phyloP scores from a whole-genome alignment of 2,113 vertebrate species.

The Lynx canadensis region DNA sequence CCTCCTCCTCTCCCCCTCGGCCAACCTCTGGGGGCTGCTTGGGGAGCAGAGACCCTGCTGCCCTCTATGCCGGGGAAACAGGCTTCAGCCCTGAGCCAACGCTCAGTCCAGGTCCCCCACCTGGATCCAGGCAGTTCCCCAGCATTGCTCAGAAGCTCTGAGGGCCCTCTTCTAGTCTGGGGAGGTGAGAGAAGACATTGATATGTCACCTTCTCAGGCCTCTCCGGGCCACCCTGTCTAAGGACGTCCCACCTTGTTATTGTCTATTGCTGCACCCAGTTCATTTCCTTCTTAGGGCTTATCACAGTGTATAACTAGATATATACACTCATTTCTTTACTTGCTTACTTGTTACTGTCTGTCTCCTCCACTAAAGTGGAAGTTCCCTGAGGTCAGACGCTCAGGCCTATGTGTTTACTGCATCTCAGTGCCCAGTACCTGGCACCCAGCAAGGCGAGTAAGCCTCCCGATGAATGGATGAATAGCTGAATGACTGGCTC shows the following conservation, averaged over 20 bases:
- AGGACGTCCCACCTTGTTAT: conserved; percentile 51
- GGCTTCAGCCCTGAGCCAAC: not conserved
- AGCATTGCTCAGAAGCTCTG: not conserved
- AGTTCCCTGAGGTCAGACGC: conserved; percentile 37
- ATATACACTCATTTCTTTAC: conserved; percentile 14
- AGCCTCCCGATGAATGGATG: not conserved
- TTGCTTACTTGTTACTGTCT: not conserved
- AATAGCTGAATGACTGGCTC: not conserved
- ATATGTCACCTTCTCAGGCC: not conserved
- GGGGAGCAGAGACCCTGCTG: not conserved
- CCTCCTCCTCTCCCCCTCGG: not conserved
- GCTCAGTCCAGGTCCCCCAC: not conserved
- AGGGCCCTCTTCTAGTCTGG: not conserved
- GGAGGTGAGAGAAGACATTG: not conserved
- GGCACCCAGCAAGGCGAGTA: not conserved
- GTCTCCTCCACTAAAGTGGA: conserved; percentile 32
- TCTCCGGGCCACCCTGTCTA: not conserved
- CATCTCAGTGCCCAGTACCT: not conserved
- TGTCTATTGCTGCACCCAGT: not conserved
- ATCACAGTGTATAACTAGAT: not conserved
- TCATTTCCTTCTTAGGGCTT: conserved; percentile 44
- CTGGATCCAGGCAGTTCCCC: not conserved
- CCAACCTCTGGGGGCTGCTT: not conserved
- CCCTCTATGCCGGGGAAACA: not conserved
- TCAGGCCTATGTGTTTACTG: not conserved